Evolutionary conservation across 2,888 invertebrate genomes (phyloP), one percentile per base, ranked within the genome.

Genomic region (Drosophila kanekoi): DNA sequence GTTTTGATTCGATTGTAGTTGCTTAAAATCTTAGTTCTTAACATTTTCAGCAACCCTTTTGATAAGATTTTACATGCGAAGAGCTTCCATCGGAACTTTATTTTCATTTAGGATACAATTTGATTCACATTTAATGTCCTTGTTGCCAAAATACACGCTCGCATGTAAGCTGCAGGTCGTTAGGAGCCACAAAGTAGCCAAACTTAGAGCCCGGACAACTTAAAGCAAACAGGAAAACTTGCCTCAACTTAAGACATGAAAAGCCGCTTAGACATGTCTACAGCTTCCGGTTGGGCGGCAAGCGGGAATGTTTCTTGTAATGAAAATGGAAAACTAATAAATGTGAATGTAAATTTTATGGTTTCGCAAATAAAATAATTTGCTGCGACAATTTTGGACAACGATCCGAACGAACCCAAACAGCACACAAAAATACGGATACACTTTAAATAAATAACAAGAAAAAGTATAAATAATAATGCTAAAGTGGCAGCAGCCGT

Each of bases 191-290:
- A 73, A 75, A 75, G 61, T 59, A 67, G 58, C 62, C 68, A 54
- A 72, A 47, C 53, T 60, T 20, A 16, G 28, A 43, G 43, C 38
- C 49, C 20, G 40, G 49, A 49, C 20, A 72, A 62, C 38, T 61
- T 62, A 38, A 68, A 47, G 51, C 54, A 53, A 52, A 66, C 59
- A 47, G 32, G 28, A 47, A 59, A 73, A 81, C 62, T 77, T 68
- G 41, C 64, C 58, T 54, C 18, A 56, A 69, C 64, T 72, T 71
- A 64, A 58, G 69, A 63, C 70, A 73, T 53, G 69, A 44, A 83
- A 83, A 83, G 84, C 83, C 74, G 87, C 87, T 83, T 88, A 86
- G 70, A 70, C 69, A 65, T 83, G 87, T 81, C 64, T 58, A 72
- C 67, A 87, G 65, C 72, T 70, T 83, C 86, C 87, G 81, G 66